Percentiles rank a stretch among this genome's conserved stretches.
These are phyloP conservation scores for Eupithecia centaureata DNA, from an alignment of 2,888 invertebrate genomes.

Conservation along the genomic window DNA sequence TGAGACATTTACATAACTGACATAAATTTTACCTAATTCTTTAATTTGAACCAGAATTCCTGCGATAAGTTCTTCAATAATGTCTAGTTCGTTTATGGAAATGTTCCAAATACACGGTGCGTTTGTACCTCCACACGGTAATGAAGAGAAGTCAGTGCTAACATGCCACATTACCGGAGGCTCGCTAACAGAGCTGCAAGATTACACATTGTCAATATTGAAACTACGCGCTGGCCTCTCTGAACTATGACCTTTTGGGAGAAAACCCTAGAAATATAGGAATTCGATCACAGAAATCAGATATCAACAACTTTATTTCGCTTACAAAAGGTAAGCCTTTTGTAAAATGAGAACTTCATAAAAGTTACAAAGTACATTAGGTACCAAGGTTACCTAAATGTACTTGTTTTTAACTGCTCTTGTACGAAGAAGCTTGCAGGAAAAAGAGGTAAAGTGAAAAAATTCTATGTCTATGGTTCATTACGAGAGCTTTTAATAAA, in stretches of 20 bases:
- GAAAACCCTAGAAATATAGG: neutral
- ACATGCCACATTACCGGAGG: conserved; percentile 72
- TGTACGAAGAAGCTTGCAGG: neutral
- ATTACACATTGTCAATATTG: conserved; percentile 82
- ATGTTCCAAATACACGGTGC: conserved; percentile 41
- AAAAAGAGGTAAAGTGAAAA: no score
- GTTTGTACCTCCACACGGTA: conserved; percentile 65
- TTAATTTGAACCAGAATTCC: neutral
- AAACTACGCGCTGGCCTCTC: conserved; percentile 41
- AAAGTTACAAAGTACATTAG: no score
- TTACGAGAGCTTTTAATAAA: no score
- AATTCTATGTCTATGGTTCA: no score
- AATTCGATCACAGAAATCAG: neutral
- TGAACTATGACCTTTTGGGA: conserved; percentile 23
- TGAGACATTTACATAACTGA: no score
- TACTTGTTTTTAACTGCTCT: neutral
- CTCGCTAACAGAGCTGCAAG: conserved; percentile 74
- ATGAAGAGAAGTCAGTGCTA: conserved; percentile 74
- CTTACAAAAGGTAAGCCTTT: no score
- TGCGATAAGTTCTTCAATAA: conserved; percentile 60
- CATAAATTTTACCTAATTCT: neutral
- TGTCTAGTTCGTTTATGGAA: conserved; percentile 61
- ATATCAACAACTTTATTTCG: no score
- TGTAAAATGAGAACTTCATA: no score
- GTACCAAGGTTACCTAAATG: no score